Evolutionary conservation across 2,113 vertebrate genomes (phyloP), one percentile per base, ranked within the genome.

Genomic region (Pterocles gutturalis): DNA sequence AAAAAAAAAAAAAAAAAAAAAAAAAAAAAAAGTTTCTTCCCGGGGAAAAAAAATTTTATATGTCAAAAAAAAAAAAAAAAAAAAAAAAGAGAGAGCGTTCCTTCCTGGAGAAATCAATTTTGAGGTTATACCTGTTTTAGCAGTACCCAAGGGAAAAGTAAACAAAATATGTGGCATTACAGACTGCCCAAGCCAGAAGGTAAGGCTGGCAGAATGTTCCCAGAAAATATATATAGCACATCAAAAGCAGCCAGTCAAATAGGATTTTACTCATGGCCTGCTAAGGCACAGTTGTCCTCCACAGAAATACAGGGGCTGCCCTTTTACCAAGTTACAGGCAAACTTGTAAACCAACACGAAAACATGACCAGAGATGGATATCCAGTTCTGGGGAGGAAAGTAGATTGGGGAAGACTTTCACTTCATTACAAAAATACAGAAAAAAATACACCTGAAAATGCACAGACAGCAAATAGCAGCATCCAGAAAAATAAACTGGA

Each of bases 61-160:
- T n/a, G n/a, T n/a, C n/a, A n/a, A n/a, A n/a, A n/a, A n/a, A n/a
- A n/a, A n/a, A n/a, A n/a, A n/a, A n/a, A 65, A 79, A 45, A 76
- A 25, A 34, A 17, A 31, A 31, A 33, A 25, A 3, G 9, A 26
- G 12, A 70, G 26, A 67, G 3, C 61, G 45, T 58, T 89, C 41
- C 64, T 79, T 92, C 76, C 65, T 6, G 28, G 73, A 83, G 72
- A 94, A 96, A 94, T 78, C 41, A 86, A 58, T 95, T 91, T 95
- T 78, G 79, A 94, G 46, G 57, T 89, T 93, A 89, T 86, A 88
- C 41, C 49, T 71, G 18, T 33, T 92, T 88, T 85, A 94, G 75
- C 75, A 87, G 60, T 72, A 70, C 73, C 85, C 41, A 78, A 55
- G 80, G 53, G 70, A 94, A 84, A 89, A 79, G 36, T 62, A 89